These are phyloP conservation scores for Xiphias gladius DNA, from an alignment of 2,113 vertebrate genomes.

Conservation along the genomic window DNA sequence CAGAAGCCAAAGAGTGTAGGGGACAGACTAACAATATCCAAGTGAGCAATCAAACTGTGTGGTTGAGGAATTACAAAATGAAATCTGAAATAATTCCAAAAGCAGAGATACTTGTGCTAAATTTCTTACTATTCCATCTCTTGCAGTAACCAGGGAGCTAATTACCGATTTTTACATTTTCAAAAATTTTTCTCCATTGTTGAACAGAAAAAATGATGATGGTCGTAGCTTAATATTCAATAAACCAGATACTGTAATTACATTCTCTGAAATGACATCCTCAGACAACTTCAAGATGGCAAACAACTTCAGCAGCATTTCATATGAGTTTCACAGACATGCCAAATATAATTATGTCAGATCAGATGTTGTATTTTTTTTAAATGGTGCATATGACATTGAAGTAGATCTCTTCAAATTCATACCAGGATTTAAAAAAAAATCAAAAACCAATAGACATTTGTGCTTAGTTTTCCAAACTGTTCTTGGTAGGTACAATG, in stretches of 20 bases:
- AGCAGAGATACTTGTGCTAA: background rate
- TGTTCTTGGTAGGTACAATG: background rate
- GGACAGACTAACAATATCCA: background rate
- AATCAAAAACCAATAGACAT: background rate
- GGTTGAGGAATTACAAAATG: background rate
- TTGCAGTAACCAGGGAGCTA: background rate
- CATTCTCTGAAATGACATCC: constrained; percentile 1
- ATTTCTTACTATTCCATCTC: background rate
- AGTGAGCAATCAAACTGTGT: constrained; percentile 8
- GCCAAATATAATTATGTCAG: background rate
- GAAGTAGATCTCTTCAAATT: background rate
- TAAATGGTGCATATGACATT: background rate
- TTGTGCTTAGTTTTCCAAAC: background rate
- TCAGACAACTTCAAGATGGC: background rate
- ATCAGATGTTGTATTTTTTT: constrained; percentile 6
- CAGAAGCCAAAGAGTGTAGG: constrained; percentile 12
- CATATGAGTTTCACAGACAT: background rate
- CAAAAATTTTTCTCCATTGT: background rate
- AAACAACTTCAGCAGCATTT: constrained; percentile 7
- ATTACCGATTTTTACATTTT: background rate
- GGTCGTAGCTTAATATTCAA: background rate
- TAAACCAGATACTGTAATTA: background rate
- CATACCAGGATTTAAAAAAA: constrained; percentile 4
- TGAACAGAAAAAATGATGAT: background rate
- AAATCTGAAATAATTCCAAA: background rate